phyloP scores from a whole-genome alignment of 1,140 invertebrate species.

The Dryas iulia region DNA sequence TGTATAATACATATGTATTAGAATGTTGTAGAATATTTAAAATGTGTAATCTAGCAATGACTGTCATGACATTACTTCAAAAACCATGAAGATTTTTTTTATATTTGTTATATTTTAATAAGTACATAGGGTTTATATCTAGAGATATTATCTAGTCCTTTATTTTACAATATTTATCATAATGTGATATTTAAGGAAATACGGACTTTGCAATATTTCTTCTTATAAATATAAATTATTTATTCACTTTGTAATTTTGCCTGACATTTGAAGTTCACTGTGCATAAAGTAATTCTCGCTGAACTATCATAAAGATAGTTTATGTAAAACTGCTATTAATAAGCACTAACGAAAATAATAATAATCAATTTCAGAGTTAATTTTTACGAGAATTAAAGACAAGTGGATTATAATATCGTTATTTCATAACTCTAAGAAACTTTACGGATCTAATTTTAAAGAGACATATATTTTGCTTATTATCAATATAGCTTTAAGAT shows the following conservation, averaged over 20 bases:
- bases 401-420: background rate
- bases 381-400: no score
- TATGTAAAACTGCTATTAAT: background rate
- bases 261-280: background rate
- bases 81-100: no score
- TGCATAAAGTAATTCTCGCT: background rate
- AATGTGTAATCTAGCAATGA: background rate
- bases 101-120: no score
- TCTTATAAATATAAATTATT: background rate
- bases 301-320: background rate
- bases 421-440: background rate
- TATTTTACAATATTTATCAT: background rate
- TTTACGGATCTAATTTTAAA: no score
- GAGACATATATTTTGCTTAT: background rate
- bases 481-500: background rate
- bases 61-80: background rate
- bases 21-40: background rate
- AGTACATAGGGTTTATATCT: no score
- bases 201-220: background rate
- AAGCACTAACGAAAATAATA: no score
- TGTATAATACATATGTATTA: constrained; percentile 3
- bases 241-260: background rate
- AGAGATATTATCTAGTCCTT: no score
- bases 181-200: background rate
- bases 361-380: no score